These are phyloP conservation scores for Leguminivora glycinivorella DNA, from an alignment of 1,140 invertebrate genomes.

Conservation along the genomic window DNA sequence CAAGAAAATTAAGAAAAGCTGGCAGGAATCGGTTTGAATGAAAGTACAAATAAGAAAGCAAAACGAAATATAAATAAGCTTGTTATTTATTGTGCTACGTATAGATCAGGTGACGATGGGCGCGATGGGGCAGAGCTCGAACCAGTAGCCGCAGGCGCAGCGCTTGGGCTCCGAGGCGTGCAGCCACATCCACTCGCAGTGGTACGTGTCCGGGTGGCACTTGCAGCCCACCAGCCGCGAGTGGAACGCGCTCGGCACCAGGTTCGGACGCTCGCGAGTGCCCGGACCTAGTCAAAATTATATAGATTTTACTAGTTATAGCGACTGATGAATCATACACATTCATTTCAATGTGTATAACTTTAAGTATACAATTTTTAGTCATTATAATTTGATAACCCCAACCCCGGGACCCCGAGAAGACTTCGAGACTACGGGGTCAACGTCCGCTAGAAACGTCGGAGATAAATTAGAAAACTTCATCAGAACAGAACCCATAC, in stretches of 20 bases:
- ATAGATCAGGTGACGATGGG: slow-evolving; percentile 41
- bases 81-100: neutral
- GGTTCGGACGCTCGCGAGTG: slow-evolving; percentile 60
- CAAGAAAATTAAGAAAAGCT: too few relatives aligned
- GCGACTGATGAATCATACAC: too few relatives aligned
- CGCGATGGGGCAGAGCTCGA: slow-evolving; percentile 60
- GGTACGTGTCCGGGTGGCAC: slow-evolving; percentile 53
- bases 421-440: too few relatives aligned
- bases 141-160: slow-evolving; percentile 71
- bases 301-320: too few relatives aligned
- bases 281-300: slow-evolving; percentile 51
- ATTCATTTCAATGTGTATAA: too few relatives aligned
- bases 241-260: slow-evolving; percentile 57
- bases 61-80: neutral
- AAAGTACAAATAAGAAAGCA: slow-evolving; percentile 2
- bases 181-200: slow-evolving; percentile 67
- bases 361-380: too few relatives aligned
- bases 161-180: slow-evolving; percentile 61
- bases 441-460: too few relatives aligned
- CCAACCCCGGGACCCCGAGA: too few relatives aligned
- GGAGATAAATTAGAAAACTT: too few relatives aligned
- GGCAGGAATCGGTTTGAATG: too few relatives aligned
- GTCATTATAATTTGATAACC: too few relatives aligned
- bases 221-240: slow-evolving; percentile 56
- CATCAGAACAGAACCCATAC: too few relatives aligned